Evolutionary conservation across 1,140 invertebrate genomes (phyloP), one percentile per base, ranked within the genome.

Genomic region (Nasonia vitripennis): DNA sequence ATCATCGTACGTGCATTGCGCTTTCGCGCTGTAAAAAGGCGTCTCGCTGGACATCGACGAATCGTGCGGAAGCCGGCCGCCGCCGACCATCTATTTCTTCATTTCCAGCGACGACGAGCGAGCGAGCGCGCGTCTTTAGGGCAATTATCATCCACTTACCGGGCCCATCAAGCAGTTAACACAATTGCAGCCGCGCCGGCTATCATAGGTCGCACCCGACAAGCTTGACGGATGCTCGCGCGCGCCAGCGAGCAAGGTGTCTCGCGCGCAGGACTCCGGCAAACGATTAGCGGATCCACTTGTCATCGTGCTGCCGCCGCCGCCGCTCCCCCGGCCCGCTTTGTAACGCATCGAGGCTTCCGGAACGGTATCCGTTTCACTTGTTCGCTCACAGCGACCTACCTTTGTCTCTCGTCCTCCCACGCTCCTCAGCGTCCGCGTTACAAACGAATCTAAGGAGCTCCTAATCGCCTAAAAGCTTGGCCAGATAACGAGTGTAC

Each of bases 71-170:
- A 62, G 55, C 31, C 78, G 45, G 41, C 74, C 74, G 70, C 62
- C 67, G 31, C 10, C 12, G 27, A 20, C 77, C 14, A 11, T 55
- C 77, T 70, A 68, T 80, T 70, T 70, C 62, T 80, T 62, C 34
- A 55, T 80, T 70, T 68, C 78, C 27, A 37, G 78, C 2, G 10
- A 34, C 41, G 41, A 45, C 41, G 78, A 62, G 55, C 27, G 41
- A 89, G 90, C 85, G 37, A 81, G 83, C 84, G 87, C 87, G 86
- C 88, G 74, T 77, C 74, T 89, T 87, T 55, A 79, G 74, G 87
- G 89, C 91, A 93, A 93, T 93, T 92, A 93, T 93, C 90, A 92
- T 91, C 91, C 90, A 92, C 93, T 93, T 93, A 93, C 90, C 89
- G 89, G 88, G 87, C 17, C 74, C 89, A 92, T 92, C 91, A 91